Percentiles rank a stretch among this genome's conserved stretches.
Conservation (phyloP, 2,797 vertebrate genomes). For the Argentina silus region DNA sequence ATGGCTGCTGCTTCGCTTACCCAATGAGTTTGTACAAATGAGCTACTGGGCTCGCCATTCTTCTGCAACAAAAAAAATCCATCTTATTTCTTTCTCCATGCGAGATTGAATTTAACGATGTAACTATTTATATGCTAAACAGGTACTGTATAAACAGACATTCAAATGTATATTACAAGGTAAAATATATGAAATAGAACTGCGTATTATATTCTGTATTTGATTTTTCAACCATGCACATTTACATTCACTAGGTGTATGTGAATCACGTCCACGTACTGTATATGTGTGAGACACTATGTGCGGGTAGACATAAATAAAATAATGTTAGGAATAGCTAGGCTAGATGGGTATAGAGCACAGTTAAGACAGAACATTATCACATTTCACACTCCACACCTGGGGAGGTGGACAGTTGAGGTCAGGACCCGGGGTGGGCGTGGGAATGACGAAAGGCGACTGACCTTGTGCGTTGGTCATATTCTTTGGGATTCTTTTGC, state of each 20-base stretch:
- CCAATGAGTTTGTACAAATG: constrained; percentile 48
- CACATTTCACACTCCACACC: no score
- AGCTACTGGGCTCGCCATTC: constrained; percentile 37
- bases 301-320: no score
- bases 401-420: no score
- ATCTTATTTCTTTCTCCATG: constrained; percentile 34
- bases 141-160: constrained; percentile 45
- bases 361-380: no score
- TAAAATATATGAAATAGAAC: constrained; percentile 48
- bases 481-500: no score
- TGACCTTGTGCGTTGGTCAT: no score
- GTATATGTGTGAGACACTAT: neutral
- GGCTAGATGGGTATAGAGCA: no score
- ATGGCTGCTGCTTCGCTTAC: constrained; percentile 36
- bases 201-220: constrained; percentile 26
- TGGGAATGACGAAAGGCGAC: no score
- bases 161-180: constrained; percentile 49
- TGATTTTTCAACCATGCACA: constrained; percentile 22
- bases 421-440: no score
- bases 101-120: constrained; percentile 42
- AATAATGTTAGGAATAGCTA: no score
- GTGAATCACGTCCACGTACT: neutral
- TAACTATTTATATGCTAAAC: constrained; percentile 69
- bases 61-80: constrained; percentile 22
- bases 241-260: neutral